phyloP scores from a whole-genome alignment of 2,113 vertebrate genomes.

The Ciconia maguari region DNA sequence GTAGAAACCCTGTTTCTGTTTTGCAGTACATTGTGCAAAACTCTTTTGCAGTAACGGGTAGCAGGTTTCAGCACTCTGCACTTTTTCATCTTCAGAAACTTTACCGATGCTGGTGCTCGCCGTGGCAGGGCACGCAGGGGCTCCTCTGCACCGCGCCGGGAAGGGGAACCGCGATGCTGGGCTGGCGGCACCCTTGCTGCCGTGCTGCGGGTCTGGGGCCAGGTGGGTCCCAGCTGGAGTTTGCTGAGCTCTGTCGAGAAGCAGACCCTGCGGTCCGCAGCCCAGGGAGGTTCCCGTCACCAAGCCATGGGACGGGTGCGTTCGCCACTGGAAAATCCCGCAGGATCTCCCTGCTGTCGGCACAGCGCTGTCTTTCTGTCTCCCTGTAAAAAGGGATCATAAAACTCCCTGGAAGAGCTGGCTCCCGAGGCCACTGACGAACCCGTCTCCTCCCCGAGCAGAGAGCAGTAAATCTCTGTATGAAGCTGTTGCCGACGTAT shows the following conservation, averaged over 20 bases:
- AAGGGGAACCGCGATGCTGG: too few relatives aligned
- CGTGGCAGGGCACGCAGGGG: fast-evolving
- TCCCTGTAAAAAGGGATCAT: not conserved
- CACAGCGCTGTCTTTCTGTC: not conserved
- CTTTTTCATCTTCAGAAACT: too few relatives aligned
- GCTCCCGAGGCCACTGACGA: fast-evolving
- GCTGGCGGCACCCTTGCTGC: not conserved
- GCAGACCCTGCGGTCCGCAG: not conserved
- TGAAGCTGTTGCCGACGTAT: not conserved
- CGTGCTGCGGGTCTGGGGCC: not conserved
- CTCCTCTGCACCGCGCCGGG: fast-evolving
- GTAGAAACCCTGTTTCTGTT: not conserved
- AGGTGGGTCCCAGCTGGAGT: fast-evolving
- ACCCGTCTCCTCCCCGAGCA: not conserved
- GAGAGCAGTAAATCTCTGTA: not conserved
- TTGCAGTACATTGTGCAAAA: fast-evolving
- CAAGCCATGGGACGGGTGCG: fast-evolving
- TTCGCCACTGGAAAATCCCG: not conserved
- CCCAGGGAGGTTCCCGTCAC: not conserved
- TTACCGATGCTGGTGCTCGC: fast-evolving
- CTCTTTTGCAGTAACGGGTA: fast-evolving
- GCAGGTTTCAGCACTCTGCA: not conserved
- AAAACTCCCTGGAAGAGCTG: not conserved
- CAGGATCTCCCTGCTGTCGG: not conserved
- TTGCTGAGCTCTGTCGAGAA: not conserved